phyloP scores from a whole-genome alignment of 1,140 invertebrate species.

The Drosophila equinoxialis region DNA sequence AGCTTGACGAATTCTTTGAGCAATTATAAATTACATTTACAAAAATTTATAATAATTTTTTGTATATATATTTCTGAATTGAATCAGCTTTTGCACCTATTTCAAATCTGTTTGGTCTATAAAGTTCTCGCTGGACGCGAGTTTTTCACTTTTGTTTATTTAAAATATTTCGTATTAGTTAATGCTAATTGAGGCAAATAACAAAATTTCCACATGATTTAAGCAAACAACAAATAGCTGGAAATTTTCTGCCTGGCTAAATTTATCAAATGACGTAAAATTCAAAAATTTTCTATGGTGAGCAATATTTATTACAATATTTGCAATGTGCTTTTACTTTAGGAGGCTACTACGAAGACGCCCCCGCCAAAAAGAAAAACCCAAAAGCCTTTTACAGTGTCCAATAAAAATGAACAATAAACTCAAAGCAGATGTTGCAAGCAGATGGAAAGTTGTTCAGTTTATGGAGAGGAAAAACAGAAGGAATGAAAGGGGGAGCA shows the following conservation, averaged over 20 bases:
- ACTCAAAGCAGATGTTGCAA: constrained; percentile 35
- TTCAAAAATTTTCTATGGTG: constrained; percentile 48
- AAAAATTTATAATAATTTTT: background rate
- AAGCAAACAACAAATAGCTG: constrained; percentile 48
- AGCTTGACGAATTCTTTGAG: constrained; percentile 44
- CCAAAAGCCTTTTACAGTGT: constrained; percentile 64
- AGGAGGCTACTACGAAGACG: background rate
- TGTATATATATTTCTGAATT: background rate
- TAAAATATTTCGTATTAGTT: constrained; percentile 76
- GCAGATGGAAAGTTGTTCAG: constrained; percentile 46
- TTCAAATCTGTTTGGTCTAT: background rate
- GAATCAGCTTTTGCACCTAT: background rate
- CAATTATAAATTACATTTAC: constrained; percentile 63
- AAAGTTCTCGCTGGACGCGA: background rate
- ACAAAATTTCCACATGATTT: constrained; percentile 59
- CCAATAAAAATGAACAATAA: constrained; percentile 71
- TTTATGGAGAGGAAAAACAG: background rate
- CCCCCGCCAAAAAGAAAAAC: background rate
- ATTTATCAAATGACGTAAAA: constrained; percentile 76
- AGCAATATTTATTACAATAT: constrained; percentile 78
- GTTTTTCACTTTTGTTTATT: constrained; percentile 58
- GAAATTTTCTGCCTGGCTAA: constrained; percentile 65
- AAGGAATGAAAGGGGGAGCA: background rate
- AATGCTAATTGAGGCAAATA: constrained; percentile 56
- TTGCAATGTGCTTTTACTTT: constrained; percentile 37